Evolutionary conservation across 2,797 vertebrate genomes (phyloP).

Genomic region (Pseudochirops corinnae): DNA sequence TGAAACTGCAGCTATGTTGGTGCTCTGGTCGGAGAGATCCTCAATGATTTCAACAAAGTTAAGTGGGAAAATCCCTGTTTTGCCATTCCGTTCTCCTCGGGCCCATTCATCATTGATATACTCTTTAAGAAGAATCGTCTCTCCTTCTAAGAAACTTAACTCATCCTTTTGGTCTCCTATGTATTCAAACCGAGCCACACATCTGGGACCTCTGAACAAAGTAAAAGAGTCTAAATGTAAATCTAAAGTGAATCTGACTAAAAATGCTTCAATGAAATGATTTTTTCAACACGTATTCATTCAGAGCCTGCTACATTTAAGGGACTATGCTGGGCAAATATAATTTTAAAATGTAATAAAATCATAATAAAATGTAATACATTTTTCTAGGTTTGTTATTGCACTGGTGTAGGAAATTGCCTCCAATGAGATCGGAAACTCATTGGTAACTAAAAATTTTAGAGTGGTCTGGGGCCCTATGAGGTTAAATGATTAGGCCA

Average conservation of each 20-base stretch:
- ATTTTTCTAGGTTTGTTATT: background rate
- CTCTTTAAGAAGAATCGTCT: slow-evolving; percentile 92
- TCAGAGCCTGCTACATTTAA: slow-evolving; percentile 36
- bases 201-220: slow-evolving; percentile 90
- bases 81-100: slow-evolving; percentile 87
- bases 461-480: background rate
- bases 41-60: slow-evolving; percentile 95
- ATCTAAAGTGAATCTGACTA: background rate
- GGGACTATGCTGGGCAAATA: background rate
- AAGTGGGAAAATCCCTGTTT: slow-evolving; percentile 92
- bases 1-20: slow-evolving; percentile 76
- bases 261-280: slow-evolving; percentile 33
- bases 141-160: slow-evolving; percentile 94
- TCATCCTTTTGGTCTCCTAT: slow-evolving; percentile 93
- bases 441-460: background rate
- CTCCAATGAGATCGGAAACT: background rate
- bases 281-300: slow-evolving; percentile 32
- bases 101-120: slow-evolving; percentile 95
- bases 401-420: background rate
- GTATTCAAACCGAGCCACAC: slow-evolving; percentile 94
- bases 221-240: slow-evolving; percentile 56
- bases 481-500: background rate
- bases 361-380: background rate
- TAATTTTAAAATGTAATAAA: slow-evolving; percentile 31
- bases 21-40: slow-evolving; percentile 86